These are phyloP conservation scores for Drosophila mauritiana DNA, from an alignment of 1,140 invertebrate species.

Conservation along the genomic window DNA sequence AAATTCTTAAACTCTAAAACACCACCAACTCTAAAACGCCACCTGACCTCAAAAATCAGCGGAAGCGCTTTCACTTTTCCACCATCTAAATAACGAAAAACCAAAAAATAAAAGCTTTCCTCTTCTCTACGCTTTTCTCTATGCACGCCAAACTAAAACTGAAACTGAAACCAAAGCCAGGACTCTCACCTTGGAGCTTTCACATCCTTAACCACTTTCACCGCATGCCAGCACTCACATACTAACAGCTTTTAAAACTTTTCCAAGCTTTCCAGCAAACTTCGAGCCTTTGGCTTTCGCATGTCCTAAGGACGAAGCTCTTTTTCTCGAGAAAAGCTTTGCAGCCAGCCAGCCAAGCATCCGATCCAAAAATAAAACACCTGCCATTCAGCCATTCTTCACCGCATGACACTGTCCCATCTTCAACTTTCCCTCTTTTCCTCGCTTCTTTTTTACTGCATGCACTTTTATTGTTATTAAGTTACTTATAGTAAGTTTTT, in stretches of 20 bases:
- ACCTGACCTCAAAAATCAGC: constrained; percentile 3
- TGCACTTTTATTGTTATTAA: neutral
- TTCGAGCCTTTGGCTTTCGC: constrained; percentile 25
- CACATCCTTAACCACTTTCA: constrained; percentile 1
- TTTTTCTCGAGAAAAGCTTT: constrained; percentile 3
- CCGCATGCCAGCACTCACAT: constrained; percentile 7
- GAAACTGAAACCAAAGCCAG: neutral
- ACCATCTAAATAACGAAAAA: neutral
- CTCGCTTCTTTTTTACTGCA: constrained; percentile 1
- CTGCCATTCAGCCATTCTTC: constrained; percentile 26
- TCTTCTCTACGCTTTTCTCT: constrained; percentile 11
- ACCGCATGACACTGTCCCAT: constrained; percentile 19
- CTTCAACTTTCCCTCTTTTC: constrained; percentile 8
- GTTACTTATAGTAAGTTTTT: neutral
- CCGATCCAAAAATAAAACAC: constrained; percentile 37
- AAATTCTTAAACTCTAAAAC: constrained; percentile 7
- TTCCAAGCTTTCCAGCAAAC: constrained; percentile 1
- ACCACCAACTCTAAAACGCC: neutral
- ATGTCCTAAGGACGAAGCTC: constrained; percentile 14
- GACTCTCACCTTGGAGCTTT: constrained; percentile 24
- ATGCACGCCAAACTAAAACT: neutral
- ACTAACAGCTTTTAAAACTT: neutral
- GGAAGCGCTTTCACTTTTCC: constrained; percentile 2
- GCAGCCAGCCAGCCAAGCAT: constrained; percentile 6
- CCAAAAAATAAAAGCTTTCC: neutral